Evolutionary conservation across 1,140 invertebrate species (phyloP), one percentile per base, ranked within the genome.

Genomic region (Lepidotrigona ventralis): DNA sequence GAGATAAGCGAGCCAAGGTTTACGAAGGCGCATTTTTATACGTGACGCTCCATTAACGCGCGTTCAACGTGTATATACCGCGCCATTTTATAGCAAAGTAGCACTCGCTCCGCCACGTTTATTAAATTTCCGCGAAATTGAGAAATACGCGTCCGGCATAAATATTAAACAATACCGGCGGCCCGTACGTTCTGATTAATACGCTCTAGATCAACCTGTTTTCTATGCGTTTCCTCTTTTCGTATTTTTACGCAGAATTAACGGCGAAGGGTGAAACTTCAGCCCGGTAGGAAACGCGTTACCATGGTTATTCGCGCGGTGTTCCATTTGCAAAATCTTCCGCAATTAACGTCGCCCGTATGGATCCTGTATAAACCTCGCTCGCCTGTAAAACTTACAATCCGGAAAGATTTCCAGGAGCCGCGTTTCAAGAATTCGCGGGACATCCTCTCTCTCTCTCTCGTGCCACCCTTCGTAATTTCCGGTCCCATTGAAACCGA

Each of bases 261-360:
- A 70, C 23, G 15, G 23, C 39, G 39, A 46, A 29, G 19, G 53
- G 17, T 12, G 33, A 39, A 51, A 54, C 15, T 64, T 64, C n/a
- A 39, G 19, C 11, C n/a, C 19, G 19, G 56, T 23, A 66, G 46
- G 71, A 54, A 68, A 60, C 63, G 58, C 69, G 23, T 66, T 64
- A 56, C 56, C 12, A 58, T 6, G 79, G 29, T 76, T 76, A 81
- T 81, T 76, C 72, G 26, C 60, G 19, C 58, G 19, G 72, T 26
- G 72, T 72, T 76, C 63, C 80, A 69, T 81, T 81, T 76, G 72
- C 72, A 76, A 81, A 81, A 76, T 76, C 80, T 66, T 68, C 53
- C 29, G 72, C 80, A 68, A 81, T 76, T 81, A 81, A 76, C 80
- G 72, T 76, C 73, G 72, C 46, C 26, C 58, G 51, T 19, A 21